Conservation (phyloP, 2,113 vertebrate species). For the Electrona antarctica region DNA sequence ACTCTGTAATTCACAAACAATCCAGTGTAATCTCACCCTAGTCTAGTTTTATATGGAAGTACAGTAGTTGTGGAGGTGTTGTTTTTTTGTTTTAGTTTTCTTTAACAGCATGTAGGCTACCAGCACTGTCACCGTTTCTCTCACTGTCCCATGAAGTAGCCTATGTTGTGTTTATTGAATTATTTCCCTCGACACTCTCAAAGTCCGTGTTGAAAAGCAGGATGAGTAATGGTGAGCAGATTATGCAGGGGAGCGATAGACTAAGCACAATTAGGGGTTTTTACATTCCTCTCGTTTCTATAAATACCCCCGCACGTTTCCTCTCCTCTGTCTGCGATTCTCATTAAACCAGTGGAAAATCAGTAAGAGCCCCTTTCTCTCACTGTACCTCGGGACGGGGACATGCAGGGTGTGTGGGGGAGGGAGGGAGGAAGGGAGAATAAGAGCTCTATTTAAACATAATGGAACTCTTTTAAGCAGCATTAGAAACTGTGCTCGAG, state of each 20-base stretch:
- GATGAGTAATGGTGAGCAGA: conserved; percentile 88
- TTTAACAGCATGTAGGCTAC: too few species aligned
- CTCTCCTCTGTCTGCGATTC: conserved; percentile 88
- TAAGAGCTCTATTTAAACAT: conserved; percentile 1
- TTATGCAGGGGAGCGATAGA: conserved; percentile 82
- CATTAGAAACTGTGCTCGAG: neutral
- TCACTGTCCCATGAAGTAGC: neutral
- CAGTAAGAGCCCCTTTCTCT: conserved; percentile 58
- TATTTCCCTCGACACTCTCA: conserved; percentile 17
- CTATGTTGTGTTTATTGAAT: neutral
- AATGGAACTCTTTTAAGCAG: conserved; percentile 12
- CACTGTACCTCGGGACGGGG: conserved; percentile 29
- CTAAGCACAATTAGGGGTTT: conserved; percentile 90
- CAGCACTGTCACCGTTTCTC: too few species aligned
- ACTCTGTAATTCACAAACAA: neutral
- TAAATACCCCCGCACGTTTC: conserved; percentile 90
- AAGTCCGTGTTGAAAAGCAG: conserved; percentile 55
- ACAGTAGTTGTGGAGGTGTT: too few species aligned
- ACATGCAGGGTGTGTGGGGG: conserved; percentile 34
- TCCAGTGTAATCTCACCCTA: neutral
- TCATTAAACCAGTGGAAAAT: conserved; percentile 89
- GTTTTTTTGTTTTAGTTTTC: too few species aligned
- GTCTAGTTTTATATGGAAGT: neutral
- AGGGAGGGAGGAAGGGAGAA: conserved; percentile 2
- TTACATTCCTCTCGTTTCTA: conserved; percentile 90